Percentiles rank a stretch among this genome's conserved stretches.
Conservation (phyloP, 1,140 invertebrate species). For the Amyelois transitella region DNA sequence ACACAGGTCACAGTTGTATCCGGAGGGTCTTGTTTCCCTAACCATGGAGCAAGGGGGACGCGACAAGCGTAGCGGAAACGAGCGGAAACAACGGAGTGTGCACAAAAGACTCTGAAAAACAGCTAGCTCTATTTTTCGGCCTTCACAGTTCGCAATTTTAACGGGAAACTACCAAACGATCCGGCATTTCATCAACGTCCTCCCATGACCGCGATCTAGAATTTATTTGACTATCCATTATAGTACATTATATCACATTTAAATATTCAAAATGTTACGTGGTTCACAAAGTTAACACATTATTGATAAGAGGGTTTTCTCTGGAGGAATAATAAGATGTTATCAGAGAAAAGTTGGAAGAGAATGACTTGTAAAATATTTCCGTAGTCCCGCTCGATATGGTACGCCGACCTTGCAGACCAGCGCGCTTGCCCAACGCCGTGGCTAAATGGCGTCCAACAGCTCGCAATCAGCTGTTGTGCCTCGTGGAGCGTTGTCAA, state of each 20-base stretch:
- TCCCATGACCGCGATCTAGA: too few species aligned
- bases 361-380: conserved; percentile 31
- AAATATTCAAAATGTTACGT: too few species aligned
- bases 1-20: conserved; percentile 1
- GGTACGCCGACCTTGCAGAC: conserved; percentile 23
- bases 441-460: conserved; percentile 26
- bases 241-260: too few species aligned
- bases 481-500: conserved; percentile 8
- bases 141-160: neutral
- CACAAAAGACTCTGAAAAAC: conserved; percentile 19
- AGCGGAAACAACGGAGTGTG: conserved; percentile 8
- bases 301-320: neutral
- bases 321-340: neutral
- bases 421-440: conserved; percentile 33
- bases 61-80: conserved; percentile 6
- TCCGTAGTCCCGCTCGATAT: conserved; percentile 36
- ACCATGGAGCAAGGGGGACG: neutral
- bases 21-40: conserved; percentile 8
- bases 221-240: too few species aligned
- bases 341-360: neutral
- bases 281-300: neutral
- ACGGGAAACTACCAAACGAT: neutral
- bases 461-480: conserved; percentile 31
- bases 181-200: too few species aligned
- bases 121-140: neutral